A percentile compares a stretch with the other conserved stretches of the same genome.
Evolutionary conservation across 1,140 invertebrate genomes (phyloP).

Genomic region (Nephila pilipes): DNA sequence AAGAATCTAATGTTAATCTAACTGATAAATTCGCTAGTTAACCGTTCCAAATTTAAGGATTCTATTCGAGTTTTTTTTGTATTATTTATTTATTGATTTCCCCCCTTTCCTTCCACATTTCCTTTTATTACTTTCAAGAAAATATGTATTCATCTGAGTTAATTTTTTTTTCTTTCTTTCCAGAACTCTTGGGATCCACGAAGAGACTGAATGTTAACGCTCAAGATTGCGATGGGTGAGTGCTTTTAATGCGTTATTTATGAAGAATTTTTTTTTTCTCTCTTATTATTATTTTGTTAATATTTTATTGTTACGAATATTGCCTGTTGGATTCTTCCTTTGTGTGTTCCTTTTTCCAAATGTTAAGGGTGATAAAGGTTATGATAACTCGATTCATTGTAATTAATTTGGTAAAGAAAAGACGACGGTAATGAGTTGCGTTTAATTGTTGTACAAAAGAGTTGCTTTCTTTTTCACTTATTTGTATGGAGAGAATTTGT

Average conservation of each 20-base stretch:
- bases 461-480: not conserved
- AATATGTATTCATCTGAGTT: conserved; percentile 18
- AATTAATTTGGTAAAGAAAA: not conserved
- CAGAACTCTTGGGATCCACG: conserved; percentile 71
- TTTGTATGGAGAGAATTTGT: not conserved
- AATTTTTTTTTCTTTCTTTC: conserved; percentile 46
- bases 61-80: conserved; percentile 24
- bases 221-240: conserved; percentile 75
- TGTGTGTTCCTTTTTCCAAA: not conserved
- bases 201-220: conserved; percentile 69
- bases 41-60: not conserved
- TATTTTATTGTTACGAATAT: conserved; percentile 47
- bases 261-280: not conserved
- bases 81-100: too few species aligned
- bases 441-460: not conserved
- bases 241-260: conserved; percentile 62
- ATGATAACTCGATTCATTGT: not conserved
- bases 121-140: conserved; percentile 17
- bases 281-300: not conserved
- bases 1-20: conserved; percentile 9
- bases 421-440: not conserved
- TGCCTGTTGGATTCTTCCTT: not conserved
- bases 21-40: not conserved
- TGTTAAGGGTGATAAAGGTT: not conserved
- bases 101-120: not conserved